These are phyloP conservation scores for Pomatostomus ruficeps DNA, from an alignment of 2,113 vertebrate genomes.

Conservation along the genomic window DNA sequence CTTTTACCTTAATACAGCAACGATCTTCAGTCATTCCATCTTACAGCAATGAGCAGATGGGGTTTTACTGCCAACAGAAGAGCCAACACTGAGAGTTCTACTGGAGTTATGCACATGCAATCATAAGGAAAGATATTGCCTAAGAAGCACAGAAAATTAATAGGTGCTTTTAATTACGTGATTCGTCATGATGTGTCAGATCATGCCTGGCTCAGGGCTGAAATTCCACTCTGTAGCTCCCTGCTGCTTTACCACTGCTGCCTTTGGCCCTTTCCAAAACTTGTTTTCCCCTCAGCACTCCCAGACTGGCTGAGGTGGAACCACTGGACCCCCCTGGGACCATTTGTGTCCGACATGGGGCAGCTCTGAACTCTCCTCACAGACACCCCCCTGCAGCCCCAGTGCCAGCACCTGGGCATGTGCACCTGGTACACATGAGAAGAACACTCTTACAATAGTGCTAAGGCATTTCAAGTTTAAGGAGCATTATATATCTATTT, in stretches of 20 bases:
- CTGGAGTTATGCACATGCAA: not conserved
- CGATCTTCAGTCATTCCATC: not conserved
- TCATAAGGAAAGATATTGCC: not conserved
- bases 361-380: not conserved
- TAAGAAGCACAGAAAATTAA: not conserved
- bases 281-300: not conserved
- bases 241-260: not conserved
- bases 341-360: fast-evolving
- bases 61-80: not conserved
- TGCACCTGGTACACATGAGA: not conserved
- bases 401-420: fast-evolving
- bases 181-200: not conserved
- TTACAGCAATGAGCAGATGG: not conserved
- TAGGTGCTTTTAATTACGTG: not conserved
- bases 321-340: not conserved
- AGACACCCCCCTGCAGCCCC: not conserved
- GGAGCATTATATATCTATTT: not conserved
- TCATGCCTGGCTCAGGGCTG: not conserved
- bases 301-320: not conserved
- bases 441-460: not conserved
- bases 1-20: not conserved
- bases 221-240: not conserved
- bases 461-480: not conserved
- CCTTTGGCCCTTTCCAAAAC: not conserved
- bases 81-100: not conserved